Conservation (phyloP, 2,113 vertebrate genomes). For the Microcebus griseorufus region DNA sequence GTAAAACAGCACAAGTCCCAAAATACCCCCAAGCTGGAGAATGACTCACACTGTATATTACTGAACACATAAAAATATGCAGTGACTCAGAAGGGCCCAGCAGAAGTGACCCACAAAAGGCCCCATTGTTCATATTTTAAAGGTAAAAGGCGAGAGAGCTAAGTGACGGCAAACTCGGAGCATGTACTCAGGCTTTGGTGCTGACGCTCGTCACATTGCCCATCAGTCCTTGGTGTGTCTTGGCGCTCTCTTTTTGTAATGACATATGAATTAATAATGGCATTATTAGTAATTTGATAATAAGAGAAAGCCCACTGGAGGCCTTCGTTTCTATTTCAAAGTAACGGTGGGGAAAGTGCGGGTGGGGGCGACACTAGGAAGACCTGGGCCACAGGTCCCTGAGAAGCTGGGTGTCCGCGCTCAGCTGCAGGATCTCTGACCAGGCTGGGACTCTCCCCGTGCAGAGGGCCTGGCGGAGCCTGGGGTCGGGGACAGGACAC, state of each 20-base stretch:
- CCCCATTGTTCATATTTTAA: constrained; percentile 70
- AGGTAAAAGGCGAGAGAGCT: constrained; percentile 62
- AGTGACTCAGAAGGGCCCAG: constrained; percentile 82
- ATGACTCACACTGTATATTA: constrained; percentile 86
- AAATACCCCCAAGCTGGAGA: constrained; percentile 85
- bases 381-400: neutral
- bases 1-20: constrained; percentile 84
- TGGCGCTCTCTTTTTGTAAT: constrained; percentile 40
- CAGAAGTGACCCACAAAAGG: constrained; percentile 79
- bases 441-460: neutral
- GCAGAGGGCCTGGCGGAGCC: neutral
- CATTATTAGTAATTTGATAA: constrained; percentile 52
- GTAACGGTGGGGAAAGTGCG: constrained; percentile 9
- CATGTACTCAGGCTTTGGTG: neutral
- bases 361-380: neutral
- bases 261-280: constrained; percentile 34
- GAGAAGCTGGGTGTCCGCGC: neutral
- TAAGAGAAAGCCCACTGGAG: constrained; percentile 55
- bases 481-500: rapidly evolving
- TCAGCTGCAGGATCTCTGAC: no score
- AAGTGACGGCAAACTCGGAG: constrained; percentile 34
- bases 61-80: constrained; percentile 83
- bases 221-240: neutral
- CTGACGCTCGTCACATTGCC: constrained; percentile 64
- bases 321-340: constrained; percentile 76